phyloP scores from a whole-genome alignment of 2,888 invertebrate species.

The Limnephilus auricula region DNA sequence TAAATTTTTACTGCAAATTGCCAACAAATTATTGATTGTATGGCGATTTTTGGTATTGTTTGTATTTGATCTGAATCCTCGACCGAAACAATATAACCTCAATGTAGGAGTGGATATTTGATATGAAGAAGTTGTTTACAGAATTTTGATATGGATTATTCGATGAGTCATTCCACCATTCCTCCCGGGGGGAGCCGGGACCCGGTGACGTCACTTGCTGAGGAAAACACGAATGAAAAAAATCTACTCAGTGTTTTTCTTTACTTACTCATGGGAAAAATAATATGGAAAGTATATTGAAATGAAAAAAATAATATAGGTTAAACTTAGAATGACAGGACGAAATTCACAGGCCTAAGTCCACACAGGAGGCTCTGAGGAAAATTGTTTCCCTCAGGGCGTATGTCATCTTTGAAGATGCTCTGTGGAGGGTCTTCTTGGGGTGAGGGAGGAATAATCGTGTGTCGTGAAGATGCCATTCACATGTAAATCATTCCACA shows the following conservation, averaged over 20 bases:
- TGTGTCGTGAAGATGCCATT: no score
- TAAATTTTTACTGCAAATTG: background rate
- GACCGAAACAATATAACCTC: background rate
- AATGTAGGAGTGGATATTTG: background rate
- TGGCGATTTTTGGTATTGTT: background rate
- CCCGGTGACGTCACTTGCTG: background rate
- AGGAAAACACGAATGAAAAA: background rate
- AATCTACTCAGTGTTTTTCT: background rate
- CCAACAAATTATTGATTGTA: background rate
- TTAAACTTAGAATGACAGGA: no score
- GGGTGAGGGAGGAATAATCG: no score
- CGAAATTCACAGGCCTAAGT: no score
- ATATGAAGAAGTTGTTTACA: background rate
- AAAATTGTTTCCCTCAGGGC: no score
- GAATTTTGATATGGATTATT: background rate
- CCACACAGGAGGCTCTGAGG: no score
- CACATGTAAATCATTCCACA: no score
- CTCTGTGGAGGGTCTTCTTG: no score
- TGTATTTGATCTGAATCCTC: background rate
- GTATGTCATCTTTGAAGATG: no score
- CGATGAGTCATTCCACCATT: background rate
- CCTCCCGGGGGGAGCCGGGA: background rate
- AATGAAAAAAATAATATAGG: background rate
- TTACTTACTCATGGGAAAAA: background rate
- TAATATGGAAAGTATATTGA: background rate